Conservation (phyloP, 2,113 vertebrate genomes). For the Balaenoptera acutorostrata region DNA sequence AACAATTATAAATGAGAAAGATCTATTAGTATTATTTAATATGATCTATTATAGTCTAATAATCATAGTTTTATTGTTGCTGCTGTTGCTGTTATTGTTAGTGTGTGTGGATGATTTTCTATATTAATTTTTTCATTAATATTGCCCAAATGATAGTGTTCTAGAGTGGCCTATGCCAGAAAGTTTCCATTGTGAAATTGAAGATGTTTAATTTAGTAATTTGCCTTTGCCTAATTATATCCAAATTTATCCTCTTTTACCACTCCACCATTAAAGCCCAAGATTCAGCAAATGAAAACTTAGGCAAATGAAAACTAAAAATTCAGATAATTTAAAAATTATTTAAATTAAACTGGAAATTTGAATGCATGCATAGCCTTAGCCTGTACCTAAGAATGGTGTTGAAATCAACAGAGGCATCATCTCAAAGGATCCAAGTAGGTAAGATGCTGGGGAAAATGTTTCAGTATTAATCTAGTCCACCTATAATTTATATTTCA, state of each 20-base stretch:
- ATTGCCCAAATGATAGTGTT: neutral
- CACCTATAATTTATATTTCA: neutral
- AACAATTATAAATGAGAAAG: neutral
- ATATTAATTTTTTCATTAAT: neutral
- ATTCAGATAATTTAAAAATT: neutral
- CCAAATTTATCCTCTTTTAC: neutral
- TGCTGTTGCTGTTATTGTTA: neutral
- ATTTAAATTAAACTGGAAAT: neutral
- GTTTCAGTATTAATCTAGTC: neutral
- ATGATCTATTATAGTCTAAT: neutral
- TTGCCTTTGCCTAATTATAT: neutral
- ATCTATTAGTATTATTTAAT: neutral
- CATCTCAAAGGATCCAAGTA: neutral
- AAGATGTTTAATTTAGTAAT: neutral
- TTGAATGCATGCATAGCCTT: neutral
- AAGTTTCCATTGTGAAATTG: neutral
- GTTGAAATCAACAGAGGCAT: neutral
- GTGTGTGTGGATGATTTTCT: neutral
- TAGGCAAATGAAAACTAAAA: neutral
- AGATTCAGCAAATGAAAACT: neutral
- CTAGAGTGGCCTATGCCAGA: neutral
- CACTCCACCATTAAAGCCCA: neutral
- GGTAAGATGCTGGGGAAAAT: neutral
- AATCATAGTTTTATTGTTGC: neutral
- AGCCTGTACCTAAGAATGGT: neutral